These are phyloP conservation scores for Eriocheir sinensis DNA, from an alignment of 1,140 invertebrate genomes.

Conservation along the genomic window DNA sequence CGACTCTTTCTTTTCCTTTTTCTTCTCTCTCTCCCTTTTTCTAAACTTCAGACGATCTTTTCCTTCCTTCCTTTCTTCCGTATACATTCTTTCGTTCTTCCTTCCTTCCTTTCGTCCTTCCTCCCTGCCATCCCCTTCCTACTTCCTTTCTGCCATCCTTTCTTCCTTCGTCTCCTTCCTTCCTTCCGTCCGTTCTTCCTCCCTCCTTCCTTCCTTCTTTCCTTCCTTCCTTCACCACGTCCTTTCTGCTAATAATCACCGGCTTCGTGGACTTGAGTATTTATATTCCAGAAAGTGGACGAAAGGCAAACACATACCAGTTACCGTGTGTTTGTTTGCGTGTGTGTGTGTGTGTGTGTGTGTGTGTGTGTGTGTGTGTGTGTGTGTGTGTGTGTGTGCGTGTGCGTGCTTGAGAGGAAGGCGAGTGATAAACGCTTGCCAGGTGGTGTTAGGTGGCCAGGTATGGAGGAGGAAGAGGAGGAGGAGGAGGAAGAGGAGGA, in stretches of 20 bases:
- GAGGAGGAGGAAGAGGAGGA: not conserved
- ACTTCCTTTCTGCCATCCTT: not conserved
- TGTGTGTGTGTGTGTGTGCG: not conserved
- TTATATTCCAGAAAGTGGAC: not conserved
- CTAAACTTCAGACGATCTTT: not conserved
- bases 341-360: not conserved
- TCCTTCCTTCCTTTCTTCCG: too few species aligned
- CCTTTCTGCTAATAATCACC: not conserved
- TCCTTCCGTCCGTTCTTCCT: not conserved
- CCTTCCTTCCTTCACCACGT: not conserved
- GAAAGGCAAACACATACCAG: too few species aligned
- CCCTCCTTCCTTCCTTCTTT: not conserved
- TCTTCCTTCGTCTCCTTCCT: slow-evolving; percentile 9
- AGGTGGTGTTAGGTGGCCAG: not conserved
- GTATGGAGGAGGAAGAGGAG: not conserved
- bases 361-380: too few species aligned
- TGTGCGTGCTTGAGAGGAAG: not conserved
- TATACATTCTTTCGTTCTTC: not conserved
- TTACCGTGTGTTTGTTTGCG: not conserved
- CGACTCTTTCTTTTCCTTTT: not conserved
- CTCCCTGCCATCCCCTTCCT: not conserved
- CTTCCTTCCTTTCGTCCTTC: not conserved
- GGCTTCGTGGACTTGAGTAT: not conserved
- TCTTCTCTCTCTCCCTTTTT: not conserved
- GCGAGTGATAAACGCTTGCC: not conserved